Base-by-base conservation (phyloP, 1,140 invertebrate species). In the Doryteuthis pealeii region DNA sequence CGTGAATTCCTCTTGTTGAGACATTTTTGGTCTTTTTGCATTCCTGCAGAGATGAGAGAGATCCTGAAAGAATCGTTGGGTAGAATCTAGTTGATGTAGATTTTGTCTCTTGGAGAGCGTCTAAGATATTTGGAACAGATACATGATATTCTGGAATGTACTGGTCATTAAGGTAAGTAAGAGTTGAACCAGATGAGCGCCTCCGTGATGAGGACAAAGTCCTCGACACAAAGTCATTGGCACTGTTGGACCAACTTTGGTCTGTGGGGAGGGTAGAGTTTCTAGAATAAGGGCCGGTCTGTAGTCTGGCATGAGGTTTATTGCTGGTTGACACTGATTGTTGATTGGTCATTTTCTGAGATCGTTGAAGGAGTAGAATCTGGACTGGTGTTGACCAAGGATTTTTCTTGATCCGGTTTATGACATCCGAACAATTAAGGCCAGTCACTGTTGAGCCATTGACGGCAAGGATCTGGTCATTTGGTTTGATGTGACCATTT, bases 391-490 rank as follows among this genome's bases (percentile, higher is more conserved):
- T n/a, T 43, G 87, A 90, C 71, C 90, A 86, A 2, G 91, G 91
- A 31, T 92, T 91, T 75, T 91, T 90, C 81, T 93, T 92, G 49
- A 95, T 89, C 84, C 94, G 89, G 49, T 91, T 88, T 73, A 95
- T 88, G 62, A 93, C 93, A 72, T 92, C 91, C 66, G 91, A 90
- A 83, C 95, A 94, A 78, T 92, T 90, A 49, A 94, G 83, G 83
- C 93, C 93, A 18, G 94, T 85, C 58, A 94, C 87, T 82, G 90
- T 93, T 76, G 91, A 90, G 1, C 92, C 93, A 84, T 94, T 93
- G 40, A 95, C 93, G 70, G 93, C 93, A 75, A 95, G 91, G 28
- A 95, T 92, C 86, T 93, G 91, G 86, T 94, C 93, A 70, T 93
- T 91, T 83, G 91, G 90, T 75, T 91, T 88, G 15, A 94, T 90